Evolutionary conservation across 2,797 vertebrate genomes (phyloP).

Genomic region (Gobio occitaniae): DNA sequence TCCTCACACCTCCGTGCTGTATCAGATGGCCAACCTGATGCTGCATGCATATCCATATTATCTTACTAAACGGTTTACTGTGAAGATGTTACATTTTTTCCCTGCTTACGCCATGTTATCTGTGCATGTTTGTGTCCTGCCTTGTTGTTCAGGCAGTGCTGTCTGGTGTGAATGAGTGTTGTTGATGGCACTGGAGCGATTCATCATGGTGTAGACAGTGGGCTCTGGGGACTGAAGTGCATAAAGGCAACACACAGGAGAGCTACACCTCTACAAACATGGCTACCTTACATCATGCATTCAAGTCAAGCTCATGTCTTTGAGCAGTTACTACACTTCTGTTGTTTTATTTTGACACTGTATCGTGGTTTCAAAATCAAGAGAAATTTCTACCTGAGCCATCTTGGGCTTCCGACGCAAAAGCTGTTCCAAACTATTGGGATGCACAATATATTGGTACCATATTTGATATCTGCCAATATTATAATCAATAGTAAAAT

Average conservation of each 20-base stretch:
- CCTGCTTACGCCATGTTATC: constrained; percentile 10
- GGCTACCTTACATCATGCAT: neutral
- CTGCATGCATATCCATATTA: constrained; percentile 26
- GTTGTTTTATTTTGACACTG: neutral
- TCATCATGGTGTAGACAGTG: constrained; percentile 66
- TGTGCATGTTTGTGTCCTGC: neutral
- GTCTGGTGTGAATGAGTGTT: constrained; percentile 53
- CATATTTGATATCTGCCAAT: neutral
- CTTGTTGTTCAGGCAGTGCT: constrained; percentile 38
- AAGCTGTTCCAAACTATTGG: neutral
- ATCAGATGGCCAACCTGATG: constrained; percentile 58
- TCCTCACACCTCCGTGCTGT: constrained; percentile 57
- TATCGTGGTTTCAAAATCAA: neutral
- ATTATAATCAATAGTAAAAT: neutral
- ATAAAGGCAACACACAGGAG: neutral
- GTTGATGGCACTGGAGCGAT: constrained; percentile 64
- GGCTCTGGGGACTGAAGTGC: constrained; percentile 34
- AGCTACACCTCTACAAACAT: constrained; percentile 19
- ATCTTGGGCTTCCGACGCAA: neutral
- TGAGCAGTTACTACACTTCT: neutral
- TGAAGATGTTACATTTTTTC: constrained; percentile 2
- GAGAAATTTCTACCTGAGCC: too few species aligned
- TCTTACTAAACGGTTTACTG: constrained; percentile 10
- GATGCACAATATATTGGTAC: neutral
- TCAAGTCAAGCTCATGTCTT: neutral